Conservation (phyloP, 2,797 vertebrate species). For the Gymnoscopelus microlampas region DNA sequence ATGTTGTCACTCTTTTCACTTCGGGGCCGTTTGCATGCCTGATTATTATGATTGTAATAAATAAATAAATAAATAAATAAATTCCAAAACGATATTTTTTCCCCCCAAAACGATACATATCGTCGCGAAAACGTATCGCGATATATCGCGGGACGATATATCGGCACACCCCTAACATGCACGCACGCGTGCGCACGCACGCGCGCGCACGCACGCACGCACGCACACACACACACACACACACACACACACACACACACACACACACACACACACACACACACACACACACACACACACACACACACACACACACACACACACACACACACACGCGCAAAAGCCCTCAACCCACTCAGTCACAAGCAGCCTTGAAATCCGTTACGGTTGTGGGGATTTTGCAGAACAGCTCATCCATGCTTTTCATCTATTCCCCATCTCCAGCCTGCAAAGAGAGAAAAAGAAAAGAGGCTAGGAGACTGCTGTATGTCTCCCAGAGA, state of each 20-base stretch:
- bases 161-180: too few species aligned
- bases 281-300: slow-evolving; percentile 23
- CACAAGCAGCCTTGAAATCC: slow-evolving; percentile 24
- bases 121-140: too few species aligned
- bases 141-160: too few species aligned
- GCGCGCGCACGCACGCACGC: too few species aligned
- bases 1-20: too few species aligned
- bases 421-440: slow-evolving; percentile 38
- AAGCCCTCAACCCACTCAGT: neutral
- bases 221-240: neutral
- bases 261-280: slow-evolving; percentile 5
- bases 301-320: slow-evolving; percentile 17
- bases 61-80: too few species aligned
- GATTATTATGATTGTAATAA: too few species aligned
- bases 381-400: slow-evolving; percentile 27
- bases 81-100: too few species aligned
- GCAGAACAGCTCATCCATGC: slow-evolving; percentile 27
- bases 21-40: too few species aligned
- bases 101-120: too few species aligned
- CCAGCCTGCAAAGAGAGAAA: slow-evolving; percentile 14
- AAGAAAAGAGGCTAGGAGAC: slow-evolving; percentile 16
- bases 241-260: slow-evolving; percentile 1
- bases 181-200: too few species aligned
- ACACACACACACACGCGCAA: slow-evolving; percentile 11
- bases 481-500: slow-evolving; percentile 13